A percentile compares a stretch with the other conserved stretches of the same genome.
Conservation (phyloP, 2,797 vertebrate genomes). For the Hippopotamyrus pictus region DNA sequence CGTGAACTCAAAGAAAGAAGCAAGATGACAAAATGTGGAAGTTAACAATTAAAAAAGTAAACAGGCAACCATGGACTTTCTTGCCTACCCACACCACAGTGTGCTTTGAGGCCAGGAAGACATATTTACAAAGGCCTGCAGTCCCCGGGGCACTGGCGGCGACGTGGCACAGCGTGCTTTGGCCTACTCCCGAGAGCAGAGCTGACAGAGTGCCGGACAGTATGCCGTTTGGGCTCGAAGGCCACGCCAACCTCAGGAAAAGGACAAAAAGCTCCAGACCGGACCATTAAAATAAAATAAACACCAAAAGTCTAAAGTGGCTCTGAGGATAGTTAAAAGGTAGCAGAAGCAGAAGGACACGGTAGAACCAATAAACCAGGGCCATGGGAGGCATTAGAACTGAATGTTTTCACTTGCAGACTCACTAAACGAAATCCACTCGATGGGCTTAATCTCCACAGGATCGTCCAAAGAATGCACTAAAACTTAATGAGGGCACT, state of each 20-base stretch:
- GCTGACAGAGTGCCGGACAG: neutral
- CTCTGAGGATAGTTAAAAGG: neutral
- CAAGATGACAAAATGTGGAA: neutral
- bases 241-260: neutral
- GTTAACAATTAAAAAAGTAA: neutral
- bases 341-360: neutral
- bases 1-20: neutral
- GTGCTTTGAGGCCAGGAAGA: neutral
- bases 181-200: neutral
- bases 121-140: neutral
- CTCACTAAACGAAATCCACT: constrained; percentile 22
- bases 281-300: neutral
- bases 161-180: neutral
- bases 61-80: neutral
- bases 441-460: constrained; percentile 43
- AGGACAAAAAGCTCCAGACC: neutral
- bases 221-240: neutral
- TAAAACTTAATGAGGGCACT: constrained; percentile 51
- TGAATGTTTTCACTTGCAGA: constrained; percentile 32
- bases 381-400: constrained; percentile 41
- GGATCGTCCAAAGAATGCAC: constrained; percentile 46
- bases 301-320: neutral
- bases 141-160: neutral
- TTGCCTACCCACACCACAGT: neutral
- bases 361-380: neutral